Base-by-base conservation (phyloP, 2,113 vertebrate species). In the Rynchops niger region DNA sequence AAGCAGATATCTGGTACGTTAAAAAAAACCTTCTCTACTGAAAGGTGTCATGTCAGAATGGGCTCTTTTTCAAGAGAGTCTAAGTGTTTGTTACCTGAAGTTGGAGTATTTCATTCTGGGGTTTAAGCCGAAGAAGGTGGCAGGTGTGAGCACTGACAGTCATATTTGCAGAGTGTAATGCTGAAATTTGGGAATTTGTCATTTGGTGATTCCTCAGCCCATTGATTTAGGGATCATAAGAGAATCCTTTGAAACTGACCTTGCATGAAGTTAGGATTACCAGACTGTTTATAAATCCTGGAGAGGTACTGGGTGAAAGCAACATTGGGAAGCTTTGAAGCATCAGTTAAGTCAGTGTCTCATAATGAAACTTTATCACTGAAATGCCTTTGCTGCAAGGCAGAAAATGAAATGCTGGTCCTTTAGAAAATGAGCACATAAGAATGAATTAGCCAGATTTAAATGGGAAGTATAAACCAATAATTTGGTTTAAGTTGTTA, bases 1-100 rank as follows among this genome's bases (percentile, higher is more conserved):
- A 99, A 97, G 99, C 99, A 15, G 99, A 99, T 96, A 99, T 99
- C 97, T 99, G 99, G 99, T 99, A 98, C 93, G 99, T 98, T 59
- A 18, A 53, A 73, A 53, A n/a, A 38, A 21, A 8, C 26, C 12
- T 42, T 84, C 30, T 94, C 83, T 49, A 38, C 55, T 71, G 32
- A 77, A 80, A 84, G 78, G 52, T 36, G 27, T 36, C 0, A 16
- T 70, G 45, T 82, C 65, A 30, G 53, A 74, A 63, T 7, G 19
- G 49, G 55, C 12, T 45, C 11, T 74, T 58, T 88, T 77, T 43
- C 26, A 42, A 3, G 27, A 71, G 53, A 27, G 26, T 22, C 16
- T 30, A 52, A 17, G 6, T 42, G 16, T 45, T 63, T 4, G 1
- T 69, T 66, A 21, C 40, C 38, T 59, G 61, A 70, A 62, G 36